Conservation (phyloP, 2,797 vertebrate genomes). For the Poecilia wingei region DNA sequence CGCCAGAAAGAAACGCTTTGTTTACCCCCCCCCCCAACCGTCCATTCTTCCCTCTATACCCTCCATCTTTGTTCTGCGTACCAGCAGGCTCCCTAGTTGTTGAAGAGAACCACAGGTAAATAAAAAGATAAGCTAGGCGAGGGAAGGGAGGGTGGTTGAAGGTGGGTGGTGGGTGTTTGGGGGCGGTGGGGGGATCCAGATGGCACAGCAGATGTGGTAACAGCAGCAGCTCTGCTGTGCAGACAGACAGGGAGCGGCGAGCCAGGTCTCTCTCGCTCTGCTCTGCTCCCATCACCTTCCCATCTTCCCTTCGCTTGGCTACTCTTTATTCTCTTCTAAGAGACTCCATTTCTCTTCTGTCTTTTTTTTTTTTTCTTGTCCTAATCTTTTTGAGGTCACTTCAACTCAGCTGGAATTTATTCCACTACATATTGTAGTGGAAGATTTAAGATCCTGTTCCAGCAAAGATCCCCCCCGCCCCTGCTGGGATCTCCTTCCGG, state of each 20-base stretch:
- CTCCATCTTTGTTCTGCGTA: conserved; percentile 90
- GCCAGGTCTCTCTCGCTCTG: conserved; percentile 65
- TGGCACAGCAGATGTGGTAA: conserved; percentile 99
- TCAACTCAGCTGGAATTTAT: conserved; percentile 36
- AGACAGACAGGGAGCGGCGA: conserved; percentile 76
- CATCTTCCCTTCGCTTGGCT: conserved; percentile 54
- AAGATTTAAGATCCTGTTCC: conserved; percentile 38
- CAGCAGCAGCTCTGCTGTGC: conserved; percentile 90
- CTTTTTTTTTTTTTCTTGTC: conserved; percentile 26
- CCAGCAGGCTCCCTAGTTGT: conserved; percentile 91
- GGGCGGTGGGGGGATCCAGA: conserved; percentile 85
- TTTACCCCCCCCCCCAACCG: conserved; percentile 82
- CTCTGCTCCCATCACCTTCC: conserved; percentile 68
- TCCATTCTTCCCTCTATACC: conserved; percentile 85
- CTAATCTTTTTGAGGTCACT: conserved; percentile 61
- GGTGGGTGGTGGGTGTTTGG: conserved; percentile 34
- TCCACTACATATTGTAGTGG: conserved; percentile 12
- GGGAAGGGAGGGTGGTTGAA: conserved; percentile 32
- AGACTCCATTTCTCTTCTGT: conserved; percentile 33
- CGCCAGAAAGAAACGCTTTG: conserved; percentile 97
- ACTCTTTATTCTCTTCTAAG: conserved; percentile 44
- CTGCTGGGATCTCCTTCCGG: conserved; percentile 52
- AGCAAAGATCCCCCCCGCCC: conserved; percentile 6
- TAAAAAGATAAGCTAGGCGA: conserved; percentile 83
- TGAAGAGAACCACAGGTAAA: conserved; percentile 96